Conservation (phyloP, 2,797 vertebrate genomes). For the Tolypeutes matacus region DNA sequence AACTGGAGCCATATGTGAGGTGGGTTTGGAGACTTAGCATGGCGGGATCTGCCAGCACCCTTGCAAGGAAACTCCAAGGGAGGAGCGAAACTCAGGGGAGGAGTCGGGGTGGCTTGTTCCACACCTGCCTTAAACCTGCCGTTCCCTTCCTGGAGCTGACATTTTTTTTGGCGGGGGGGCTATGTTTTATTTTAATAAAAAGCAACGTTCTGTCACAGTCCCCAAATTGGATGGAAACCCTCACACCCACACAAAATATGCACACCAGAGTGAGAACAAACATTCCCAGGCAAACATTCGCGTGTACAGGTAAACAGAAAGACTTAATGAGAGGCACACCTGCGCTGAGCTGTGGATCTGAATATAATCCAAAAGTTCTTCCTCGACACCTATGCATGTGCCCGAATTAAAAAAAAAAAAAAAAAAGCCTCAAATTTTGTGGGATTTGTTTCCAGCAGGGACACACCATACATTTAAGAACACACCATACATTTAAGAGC, state of each 20-base stretch:
- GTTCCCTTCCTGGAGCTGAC: neutral
- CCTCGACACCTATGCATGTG: neutral
- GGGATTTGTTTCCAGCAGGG: neutral
- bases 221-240: constrained; percentile 28
- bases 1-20: neutral
- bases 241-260: neutral
- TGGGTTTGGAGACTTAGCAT: too few species aligned
- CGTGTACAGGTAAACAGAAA: constrained; percentile 66
- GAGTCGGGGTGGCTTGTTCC: accelerated
- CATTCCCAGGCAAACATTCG: constrained; percentile 19
- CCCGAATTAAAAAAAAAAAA: neutral
- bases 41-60: neutral
- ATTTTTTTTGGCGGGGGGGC: neutral
- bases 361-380: constrained; percentile 39
- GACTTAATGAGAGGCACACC: constrained; percentile 55
- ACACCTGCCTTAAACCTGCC: neutral
- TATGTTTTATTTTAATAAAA: constrained; percentile 20
- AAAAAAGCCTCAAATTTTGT: neutral
- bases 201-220: neutral
- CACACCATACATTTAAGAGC: neutral
- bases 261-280: constrained; percentile 27
- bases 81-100: neutral
- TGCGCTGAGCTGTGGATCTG: constrained; percentile 49
- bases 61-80: neutral
- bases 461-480: neutral